These are phyloP conservation scores for Diachasmimorpha longicaudata DNA, from an alignment of 1,140 invertebrate species.

Conservation along the genomic window DNA sequence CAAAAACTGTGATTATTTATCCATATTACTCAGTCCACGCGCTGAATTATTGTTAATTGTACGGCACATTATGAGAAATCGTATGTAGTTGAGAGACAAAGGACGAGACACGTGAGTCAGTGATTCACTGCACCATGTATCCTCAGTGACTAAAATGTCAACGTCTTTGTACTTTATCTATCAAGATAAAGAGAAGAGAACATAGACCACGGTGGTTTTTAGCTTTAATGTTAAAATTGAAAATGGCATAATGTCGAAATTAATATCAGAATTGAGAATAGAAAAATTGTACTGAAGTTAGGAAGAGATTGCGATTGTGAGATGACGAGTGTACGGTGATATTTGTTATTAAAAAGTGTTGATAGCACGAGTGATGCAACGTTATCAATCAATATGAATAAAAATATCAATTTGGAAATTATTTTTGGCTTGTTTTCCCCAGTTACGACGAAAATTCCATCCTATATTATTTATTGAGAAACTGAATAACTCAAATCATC, in stretches of 20 bases:
- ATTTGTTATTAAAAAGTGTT: neutral
- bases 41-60: too few relatives aligned
- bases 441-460: neutral
- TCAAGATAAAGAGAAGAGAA: too few relatives aligned
- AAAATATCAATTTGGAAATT: neutral
- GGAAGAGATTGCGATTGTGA: neutral
- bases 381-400: neutral
- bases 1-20: neutral
- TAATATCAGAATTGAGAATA: neutral
- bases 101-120: too few relatives aligned
- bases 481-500: too few relatives aligned
- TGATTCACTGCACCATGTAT: too few relatives aligned
- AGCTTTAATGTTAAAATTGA: neutral
- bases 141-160: too few relatives aligned
- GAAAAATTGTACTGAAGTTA: neutral
- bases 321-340: neutral
- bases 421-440: neutral
- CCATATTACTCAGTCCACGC: neutral
- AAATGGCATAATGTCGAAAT: neutral
- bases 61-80: too few relatives aligned
- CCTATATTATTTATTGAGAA: too few relatives aligned
- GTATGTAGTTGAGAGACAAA: too few relatives aligned
- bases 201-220: neutral
- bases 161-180: too few relatives aligned
- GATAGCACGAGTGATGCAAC: neutral